Evolutionary conservation across 2,797 vertebrate genomes (phyloP).

Genomic region (Callimico goeldii): DNA sequence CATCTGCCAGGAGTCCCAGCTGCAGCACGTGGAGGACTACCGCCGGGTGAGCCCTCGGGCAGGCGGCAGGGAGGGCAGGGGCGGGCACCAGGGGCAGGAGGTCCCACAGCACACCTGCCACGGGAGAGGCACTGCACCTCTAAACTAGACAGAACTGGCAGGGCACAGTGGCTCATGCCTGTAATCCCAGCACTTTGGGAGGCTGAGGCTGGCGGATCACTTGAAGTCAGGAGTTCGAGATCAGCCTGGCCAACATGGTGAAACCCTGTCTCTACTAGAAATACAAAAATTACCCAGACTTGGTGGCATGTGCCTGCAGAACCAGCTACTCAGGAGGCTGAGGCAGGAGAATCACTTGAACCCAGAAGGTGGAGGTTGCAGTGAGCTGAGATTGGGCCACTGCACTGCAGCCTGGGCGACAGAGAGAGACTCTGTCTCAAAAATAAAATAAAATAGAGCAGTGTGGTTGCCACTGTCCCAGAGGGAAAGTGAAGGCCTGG

Average conservation of each 20-base stretch:
- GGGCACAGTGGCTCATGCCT: neutral
- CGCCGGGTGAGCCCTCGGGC: constrained; percentile 86
- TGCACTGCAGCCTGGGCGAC: neutral
- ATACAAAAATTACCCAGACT: neutral
- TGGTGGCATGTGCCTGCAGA: neutral
- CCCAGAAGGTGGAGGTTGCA: neutral
- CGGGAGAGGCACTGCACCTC: neutral
- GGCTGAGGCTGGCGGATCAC: neutral
- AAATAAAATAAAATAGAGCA: neutral
- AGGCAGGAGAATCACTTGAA: neutral
- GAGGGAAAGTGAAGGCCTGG: neutral
- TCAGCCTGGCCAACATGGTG: neutral
- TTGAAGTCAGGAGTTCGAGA: neutral
- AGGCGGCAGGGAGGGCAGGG: fast-evolving
- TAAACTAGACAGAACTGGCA: neutral
- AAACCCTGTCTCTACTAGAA: neutral
- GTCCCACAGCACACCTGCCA: neutral
- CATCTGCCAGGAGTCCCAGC: constrained; percentile 96
- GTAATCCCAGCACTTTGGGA: neutral
- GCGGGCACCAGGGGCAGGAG: neutral
- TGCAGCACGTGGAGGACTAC: constrained; percentile 92
- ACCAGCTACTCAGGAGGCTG: neutral
- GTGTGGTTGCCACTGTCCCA: neutral
- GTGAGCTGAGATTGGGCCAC: neutral
- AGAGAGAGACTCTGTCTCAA: neutral